phyloP scores from a whole-genome alignment of 2,888 invertebrate species.

The Scaptomyza reducta region DNA sequence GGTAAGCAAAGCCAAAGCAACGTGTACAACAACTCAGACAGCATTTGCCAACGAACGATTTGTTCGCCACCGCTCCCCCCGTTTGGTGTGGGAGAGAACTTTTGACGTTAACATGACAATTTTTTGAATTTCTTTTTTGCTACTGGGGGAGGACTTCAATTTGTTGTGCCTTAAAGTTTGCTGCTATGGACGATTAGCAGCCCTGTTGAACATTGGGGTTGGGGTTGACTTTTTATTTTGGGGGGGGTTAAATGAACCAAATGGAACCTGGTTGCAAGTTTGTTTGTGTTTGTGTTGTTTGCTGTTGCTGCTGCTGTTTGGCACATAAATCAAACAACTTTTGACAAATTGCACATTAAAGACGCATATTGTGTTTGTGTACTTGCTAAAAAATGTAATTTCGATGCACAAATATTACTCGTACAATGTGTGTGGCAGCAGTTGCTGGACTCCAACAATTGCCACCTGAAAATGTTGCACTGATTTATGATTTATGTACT shows the following conservation, averaged over 20 bases:
- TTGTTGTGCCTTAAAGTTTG: slow-evolving; percentile 53
- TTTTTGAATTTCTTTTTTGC: slow-evolving; percentile 7
- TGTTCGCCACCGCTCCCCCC: neutral
- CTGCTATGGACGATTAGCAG: slow-evolving; percentile 48
- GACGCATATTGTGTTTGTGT: slow-evolving; percentile 46
- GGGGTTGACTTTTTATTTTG: neutral
- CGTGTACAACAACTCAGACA: slow-evolving; percentile 6
- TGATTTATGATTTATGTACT: slow-evolving; percentile 10
- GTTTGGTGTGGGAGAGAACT: slow-evolving; percentile 1
- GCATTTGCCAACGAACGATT: slow-evolving; percentile 26
- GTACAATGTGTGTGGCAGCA: slow-evolving; percentile 18
- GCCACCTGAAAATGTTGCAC: neutral
- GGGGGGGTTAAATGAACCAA: neutral
- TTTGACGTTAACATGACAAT: slow-evolving; percentile 25
- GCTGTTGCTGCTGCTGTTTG: slow-evolving; percentile 31
- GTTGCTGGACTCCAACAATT: slow-evolving; percentile 27
- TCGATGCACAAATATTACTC: slow-evolving; percentile 33
- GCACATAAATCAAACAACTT: slow-evolving; percentile 74
- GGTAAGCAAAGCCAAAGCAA: slow-evolving; percentile 12
- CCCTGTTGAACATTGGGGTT: slow-evolving; percentile 6
- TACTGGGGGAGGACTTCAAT: slow-evolving; percentile 41
- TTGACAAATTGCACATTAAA: slow-evolving; percentile 77
- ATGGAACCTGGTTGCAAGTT: slow-evolving; percentile 32
- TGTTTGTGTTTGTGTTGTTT: slow-evolving; percentile 28
- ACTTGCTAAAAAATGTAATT: slow-evolving; percentile 39